Percentiles rank a stretch among this genome's conserved stretches.
These are phyloP conservation scores for Drosophila macrospina DNA, from an alignment of 2,888 invertebrate species.

Conservation along the genomic window DNA sequence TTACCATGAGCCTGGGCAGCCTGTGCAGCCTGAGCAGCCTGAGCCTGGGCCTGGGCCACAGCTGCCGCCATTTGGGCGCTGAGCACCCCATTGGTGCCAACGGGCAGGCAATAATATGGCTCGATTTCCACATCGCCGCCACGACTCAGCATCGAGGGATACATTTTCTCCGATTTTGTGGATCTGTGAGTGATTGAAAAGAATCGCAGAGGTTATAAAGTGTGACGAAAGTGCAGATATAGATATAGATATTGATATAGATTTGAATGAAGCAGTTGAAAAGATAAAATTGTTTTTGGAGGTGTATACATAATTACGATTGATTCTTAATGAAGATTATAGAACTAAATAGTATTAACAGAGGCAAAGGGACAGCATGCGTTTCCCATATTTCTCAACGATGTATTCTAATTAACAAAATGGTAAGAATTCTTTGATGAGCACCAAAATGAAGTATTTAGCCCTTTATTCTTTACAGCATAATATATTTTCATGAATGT, in stretches of 20 bases:
- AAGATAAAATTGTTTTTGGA: too few species aligned
- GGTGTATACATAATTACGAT: neutral
- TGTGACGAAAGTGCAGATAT: conserved; percentile 52
- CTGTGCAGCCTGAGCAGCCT: conserved; percentile 26
- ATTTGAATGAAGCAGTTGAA: too few species aligned
- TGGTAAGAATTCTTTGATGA: too few species aligned
- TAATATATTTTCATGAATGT: too few species aligned
- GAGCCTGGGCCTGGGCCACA: conserved; percentile 71
- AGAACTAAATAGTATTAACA: neutral
- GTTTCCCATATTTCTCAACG: too few species aligned
- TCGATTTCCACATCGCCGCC: conserved; percentile 94
- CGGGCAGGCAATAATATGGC: conserved; percentile 94
- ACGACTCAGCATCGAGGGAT: conserved; percentile 95
- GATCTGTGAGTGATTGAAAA: conserved; percentile 88
- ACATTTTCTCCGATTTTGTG: conserved; percentile 97
- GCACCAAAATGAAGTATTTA: too few species aligned
- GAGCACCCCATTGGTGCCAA: conserved; percentile 86
- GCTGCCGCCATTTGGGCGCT: conserved; percentile 83
- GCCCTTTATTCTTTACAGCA: too few species aligned
- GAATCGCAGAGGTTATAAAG: neutral
- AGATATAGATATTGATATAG: too few species aligned
- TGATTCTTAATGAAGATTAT: neutral
- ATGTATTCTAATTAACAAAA: too few species aligned
- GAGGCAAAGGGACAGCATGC: too few species aligned
- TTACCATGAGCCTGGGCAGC: conserved; percentile 45